A percentile compares a stretch with the other conserved stretches of the same genome.
Evolutionary conservation across 2,797 vertebrate genomes (phyloP).

Genomic region (Eulemur rubriventer): DNA sequence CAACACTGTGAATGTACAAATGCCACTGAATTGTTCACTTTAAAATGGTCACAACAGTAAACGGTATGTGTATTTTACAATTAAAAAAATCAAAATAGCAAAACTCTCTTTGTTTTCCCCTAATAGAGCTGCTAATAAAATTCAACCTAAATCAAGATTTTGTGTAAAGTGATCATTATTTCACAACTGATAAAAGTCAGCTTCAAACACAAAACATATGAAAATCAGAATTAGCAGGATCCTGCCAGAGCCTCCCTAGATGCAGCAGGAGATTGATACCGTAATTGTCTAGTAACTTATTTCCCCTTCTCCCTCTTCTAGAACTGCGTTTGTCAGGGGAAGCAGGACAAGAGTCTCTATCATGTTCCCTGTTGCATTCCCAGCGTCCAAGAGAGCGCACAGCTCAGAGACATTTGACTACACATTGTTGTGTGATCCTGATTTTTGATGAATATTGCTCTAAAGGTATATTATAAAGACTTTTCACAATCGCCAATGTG

Average conservation of each 20-base stretch:
- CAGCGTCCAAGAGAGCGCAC: background rate
- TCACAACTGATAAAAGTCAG: background rate
- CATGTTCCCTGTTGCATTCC: background rate
- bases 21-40: background rate
- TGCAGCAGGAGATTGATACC: background rate
- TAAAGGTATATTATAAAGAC: background rate
- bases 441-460: background rate
- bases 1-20: background rate
- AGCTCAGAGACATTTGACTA: background rate
- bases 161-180: background rate
- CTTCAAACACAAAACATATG: background rate
- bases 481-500: background rate
- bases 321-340: background rate
- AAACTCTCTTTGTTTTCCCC: background rate
- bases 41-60: background rate
- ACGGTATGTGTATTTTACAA: background rate
- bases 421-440: background rate
- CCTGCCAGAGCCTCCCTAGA: background rate
- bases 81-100: background rate
- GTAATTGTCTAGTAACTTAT: background rate
- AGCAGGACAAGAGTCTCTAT: background rate
- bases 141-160: conserved; percentile 13
- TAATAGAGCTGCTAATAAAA: background rate
- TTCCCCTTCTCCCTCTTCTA: background rate
- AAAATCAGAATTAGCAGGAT: background rate